phyloP scores from a whole-genome alignment of 2,888 invertebrate genomes.

The Pilophorus perplexus region DNA sequence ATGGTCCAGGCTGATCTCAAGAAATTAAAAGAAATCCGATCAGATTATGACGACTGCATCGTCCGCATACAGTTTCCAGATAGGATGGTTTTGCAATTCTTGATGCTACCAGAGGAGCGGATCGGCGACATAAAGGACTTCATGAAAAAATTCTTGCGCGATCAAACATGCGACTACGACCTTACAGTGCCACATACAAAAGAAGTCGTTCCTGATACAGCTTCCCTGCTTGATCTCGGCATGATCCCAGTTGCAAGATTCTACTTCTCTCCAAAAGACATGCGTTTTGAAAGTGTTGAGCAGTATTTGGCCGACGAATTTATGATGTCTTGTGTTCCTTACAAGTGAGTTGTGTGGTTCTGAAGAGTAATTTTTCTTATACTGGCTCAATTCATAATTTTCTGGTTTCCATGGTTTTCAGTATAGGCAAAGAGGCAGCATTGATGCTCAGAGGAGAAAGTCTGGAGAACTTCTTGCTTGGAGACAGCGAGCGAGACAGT shows the following conservation, averaged over 20 bases:
- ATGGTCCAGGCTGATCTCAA: conserved; percentile 5
- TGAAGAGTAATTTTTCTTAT: too few species aligned
- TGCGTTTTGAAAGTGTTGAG: neutral
- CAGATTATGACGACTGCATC: conserved; percentile 70
- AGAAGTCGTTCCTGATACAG: conserved; percentile 61
- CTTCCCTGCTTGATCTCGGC: conserved; percentile 67
- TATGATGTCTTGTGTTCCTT: conserved; percentile 8
- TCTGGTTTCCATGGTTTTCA: neutral
- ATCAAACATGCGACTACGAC: conserved; percentile 67
- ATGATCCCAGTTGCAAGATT: conserved; percentile 69
- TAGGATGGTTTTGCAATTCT: conserved; percentile 78
- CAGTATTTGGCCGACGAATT: conserved; percentile 37
- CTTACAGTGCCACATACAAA: conserved; percentile 69
- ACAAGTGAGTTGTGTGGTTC: too few species aligned
- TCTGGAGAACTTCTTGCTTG: conserved; percentile 21
- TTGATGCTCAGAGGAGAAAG: conserved; percentile 33
- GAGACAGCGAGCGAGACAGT: conserved; percentile 3
- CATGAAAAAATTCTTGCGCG: conserved; percentile 66
- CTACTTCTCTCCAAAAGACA: conserved; percentile 28
- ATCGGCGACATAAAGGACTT: conserved; percentile 70
- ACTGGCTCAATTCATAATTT: too few species aligned
- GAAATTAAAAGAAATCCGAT: conserved; percentile 56
- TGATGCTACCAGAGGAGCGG: conserved; percentile 75
- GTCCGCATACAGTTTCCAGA: conserved; percentile 86
- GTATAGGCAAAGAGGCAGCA: conserved; percentile 21